Evolutionary conservation across 2,797 vertebrate species (phyloP).

Genomic region (Nasua narica): DNA sequence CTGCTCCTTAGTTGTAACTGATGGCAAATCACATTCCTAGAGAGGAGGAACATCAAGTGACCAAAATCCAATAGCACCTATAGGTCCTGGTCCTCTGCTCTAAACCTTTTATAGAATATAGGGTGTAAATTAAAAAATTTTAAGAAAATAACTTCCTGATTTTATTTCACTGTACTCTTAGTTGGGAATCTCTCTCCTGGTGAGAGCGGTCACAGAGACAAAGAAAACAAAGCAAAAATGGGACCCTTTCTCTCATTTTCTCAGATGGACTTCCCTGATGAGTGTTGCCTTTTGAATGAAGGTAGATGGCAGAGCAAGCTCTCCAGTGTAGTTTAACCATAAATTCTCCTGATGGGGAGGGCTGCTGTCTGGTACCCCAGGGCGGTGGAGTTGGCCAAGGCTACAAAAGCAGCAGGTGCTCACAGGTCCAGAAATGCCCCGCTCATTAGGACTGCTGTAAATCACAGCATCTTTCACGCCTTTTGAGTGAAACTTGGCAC

Average conservation of each 20-base stretch:
- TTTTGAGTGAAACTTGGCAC: constrained; percentile 58
- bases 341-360: neutral
- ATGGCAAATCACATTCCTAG: neutral
- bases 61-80: neutral
- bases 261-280: neutral
- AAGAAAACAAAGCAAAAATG: neutral
- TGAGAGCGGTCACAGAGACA: neutral
- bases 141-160: neutral
- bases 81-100: neutral
- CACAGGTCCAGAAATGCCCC: neutral
- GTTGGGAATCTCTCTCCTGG: neutral
- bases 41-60: neutral
- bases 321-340: neutral
- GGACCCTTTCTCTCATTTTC: neutral
- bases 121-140: neutral
- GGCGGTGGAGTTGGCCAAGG: constrained; percentile 2
- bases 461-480: constrained; percentile 32
- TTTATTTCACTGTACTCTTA: neutral
- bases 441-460: constrained; percentile 45
- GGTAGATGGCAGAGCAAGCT: neutral
- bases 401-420: constrained; percentile 36
- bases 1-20: neutral
- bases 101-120: neutral
- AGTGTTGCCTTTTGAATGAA: neutral
- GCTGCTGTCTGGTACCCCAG: neutral